Percentiles rank a stretch among this genome's conserved stretches.
Evolutionary conservation across 2,888 invertebrate genomes (phyloP).

Genomic region (Ametastegia equiseti): DNA sequence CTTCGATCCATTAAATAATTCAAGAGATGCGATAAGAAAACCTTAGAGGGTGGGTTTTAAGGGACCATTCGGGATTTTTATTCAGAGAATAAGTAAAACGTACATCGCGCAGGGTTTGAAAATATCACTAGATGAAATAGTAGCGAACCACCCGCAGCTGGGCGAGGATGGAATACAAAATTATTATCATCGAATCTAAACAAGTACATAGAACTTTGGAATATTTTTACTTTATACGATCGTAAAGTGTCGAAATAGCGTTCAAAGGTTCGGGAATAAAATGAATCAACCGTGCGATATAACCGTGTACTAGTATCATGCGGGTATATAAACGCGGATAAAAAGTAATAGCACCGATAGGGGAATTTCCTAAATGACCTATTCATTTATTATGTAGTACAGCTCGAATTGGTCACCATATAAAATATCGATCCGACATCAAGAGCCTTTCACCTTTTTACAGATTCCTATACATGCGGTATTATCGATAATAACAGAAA

Average conservation of each 20-base stretch:
- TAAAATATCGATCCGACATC: no score
- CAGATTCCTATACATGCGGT: not conserved
- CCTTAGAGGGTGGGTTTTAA: not conserved
- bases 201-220: not conserved
- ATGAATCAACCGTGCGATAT: not conserved
- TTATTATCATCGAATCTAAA: not conserved
- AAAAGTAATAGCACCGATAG: not conserved
- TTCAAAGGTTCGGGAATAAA: not conserved
- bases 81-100: not conserved
- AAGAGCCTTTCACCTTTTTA: not conserved
- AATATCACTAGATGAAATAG: constrained; percentile 2
- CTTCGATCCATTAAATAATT: not conserved
- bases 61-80: not conserved
- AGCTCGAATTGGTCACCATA: not conserved
- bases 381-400: constrained; percentile 3
- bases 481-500: not conserved
- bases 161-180: not conserved
- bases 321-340: not conserved
- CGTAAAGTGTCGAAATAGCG: not conserved
- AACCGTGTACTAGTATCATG: not conserved
- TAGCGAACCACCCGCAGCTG: not conserved
- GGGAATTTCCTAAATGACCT: not conserved
- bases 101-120: no score
- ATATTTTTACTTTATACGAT: not conserved
- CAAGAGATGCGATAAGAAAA: not conserved